Evolutionary conservation across 2,888 invertebrate species (phyloP).

Genomic region (Drepanosiphum platanoidis): DNA sequence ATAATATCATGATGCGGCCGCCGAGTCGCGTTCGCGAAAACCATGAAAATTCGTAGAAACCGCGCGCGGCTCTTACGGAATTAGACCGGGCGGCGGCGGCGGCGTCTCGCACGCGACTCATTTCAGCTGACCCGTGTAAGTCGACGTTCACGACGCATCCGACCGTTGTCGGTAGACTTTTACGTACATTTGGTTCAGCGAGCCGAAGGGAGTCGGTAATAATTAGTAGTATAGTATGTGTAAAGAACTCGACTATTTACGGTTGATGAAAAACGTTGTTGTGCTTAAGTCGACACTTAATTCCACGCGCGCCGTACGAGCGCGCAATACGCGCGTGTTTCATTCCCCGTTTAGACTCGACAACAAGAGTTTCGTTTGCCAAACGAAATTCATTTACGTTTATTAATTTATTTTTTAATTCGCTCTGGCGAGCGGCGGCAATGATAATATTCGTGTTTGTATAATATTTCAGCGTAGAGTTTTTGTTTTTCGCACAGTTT

Average conservation of each 20-base stretch:
- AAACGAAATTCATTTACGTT: not conserved
- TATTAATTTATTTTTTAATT: too few relatives aligned
- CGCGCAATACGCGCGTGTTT: not conserved
- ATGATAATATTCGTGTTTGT: too few relatives aligned
- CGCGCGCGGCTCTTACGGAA: not conserved
- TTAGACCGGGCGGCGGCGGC: not conserved
- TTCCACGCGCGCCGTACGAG: not conserved
- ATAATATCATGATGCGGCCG: too few relatives aligned
- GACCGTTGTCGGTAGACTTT: slow-evolving; percentile 15
- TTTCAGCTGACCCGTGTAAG: slow-evolving; percentile 35
- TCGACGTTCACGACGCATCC: slow-evolving; percentile 20
- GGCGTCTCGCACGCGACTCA: not conserved
- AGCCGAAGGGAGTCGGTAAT: not conserved
- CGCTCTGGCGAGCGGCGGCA: too few relatives aligned
- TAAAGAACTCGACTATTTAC: slow-evolving; percentile 20
- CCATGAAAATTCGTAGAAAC: not conserved
- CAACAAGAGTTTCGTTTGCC: not conserved
- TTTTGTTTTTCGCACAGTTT: too few relatives aligned
- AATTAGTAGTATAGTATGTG: slow-evolving; percentile 15
- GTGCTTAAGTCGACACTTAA: not conserved
- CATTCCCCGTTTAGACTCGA: not conserved
- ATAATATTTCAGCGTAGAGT: too few relatives aligned
- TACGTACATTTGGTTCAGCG: slow-evolving; percentile 12
- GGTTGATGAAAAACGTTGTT: slow-evolving; percentile 9
- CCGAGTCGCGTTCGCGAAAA: not conserved